Percentiles rank a stretch among this genome's conserved stretches.
Evolutionary conservation across 2,888 invertebrate genomes (phyloP).

Genomic region (Eupithecia exiguata): DNA sequence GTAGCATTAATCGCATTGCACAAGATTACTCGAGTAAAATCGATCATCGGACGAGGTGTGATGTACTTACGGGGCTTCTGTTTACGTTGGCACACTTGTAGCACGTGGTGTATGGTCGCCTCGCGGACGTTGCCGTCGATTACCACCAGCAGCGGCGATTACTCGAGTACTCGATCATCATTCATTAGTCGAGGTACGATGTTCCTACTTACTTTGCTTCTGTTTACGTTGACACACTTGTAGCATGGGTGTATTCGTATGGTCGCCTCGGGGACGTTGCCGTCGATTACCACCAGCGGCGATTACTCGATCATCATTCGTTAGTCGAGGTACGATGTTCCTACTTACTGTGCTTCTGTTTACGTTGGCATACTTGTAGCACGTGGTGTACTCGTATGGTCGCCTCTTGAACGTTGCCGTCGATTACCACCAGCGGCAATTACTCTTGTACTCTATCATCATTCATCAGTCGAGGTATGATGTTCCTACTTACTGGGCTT

Average conservation of each 20-base stretch:
- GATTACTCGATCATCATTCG: constrained; percentile 25
- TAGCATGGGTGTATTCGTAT: too few relatives aligned
- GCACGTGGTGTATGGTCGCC: constrained; percentile 85
- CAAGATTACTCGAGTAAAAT: constrained; percentile 27
- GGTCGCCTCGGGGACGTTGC: too few relatives aligned
- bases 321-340: constrained; percentile 11
- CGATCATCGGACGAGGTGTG: constrained; percentile 19
- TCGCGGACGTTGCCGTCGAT: constrained; percentile 93
- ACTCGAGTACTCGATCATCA: constrained; percentile 45
- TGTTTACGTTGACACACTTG: constrained; percentile 83
- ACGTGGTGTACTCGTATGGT: constrained; percentile 86
- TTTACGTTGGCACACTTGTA: constrained; percentile 84
- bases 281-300: too few relatives aligned
- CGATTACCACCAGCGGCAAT: constrained; percentile 89
- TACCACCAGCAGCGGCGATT: constrained; percentile 89
- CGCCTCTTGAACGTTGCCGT: constrained; percentile 90
- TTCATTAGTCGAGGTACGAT: background rate
- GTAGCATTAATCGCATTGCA: constrained; percentile 15
- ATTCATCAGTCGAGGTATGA: background rate
- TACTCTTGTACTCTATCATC: constrained; percentile 17
- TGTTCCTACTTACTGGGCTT: constrained; percentile 87
- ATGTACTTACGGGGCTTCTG: constrained; percentile 87
- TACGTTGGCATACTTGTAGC: constrained; percentile 84
- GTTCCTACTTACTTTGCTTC: constrained; percentile 87
- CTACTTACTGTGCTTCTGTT: constrained; percentile 88